phyloP scores from a whole-genome alignment of 2,797 vertebrate genomes.

The Tokudaia tokunoshimensis region DNA sequence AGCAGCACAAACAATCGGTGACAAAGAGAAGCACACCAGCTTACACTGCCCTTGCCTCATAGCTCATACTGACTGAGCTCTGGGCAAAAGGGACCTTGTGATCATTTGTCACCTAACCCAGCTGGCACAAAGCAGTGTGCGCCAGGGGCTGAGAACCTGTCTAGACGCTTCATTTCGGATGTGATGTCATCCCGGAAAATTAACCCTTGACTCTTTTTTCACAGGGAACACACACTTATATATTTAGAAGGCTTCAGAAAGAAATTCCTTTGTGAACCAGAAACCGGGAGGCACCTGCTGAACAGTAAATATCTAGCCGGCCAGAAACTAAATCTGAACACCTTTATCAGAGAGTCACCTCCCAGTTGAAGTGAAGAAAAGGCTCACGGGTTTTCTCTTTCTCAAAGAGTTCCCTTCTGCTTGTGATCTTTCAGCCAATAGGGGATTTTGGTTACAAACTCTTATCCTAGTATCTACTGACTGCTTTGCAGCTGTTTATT shows the following conservation, averaged over 20 bases:
- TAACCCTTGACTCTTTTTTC: constrained; percentile 64
- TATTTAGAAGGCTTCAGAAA: constrained; percentile 84
- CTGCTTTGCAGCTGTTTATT: constrained; percentile 88
- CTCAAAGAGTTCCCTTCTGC: constrained; percentile 86
- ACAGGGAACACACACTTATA: constrained; percentile 73
- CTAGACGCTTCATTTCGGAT: constrained; percentile 10
- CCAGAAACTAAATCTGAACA: constrained; percentile 88
- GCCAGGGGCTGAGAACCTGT: background rate
- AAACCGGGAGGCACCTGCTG: constrained; percentile 85
- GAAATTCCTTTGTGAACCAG: constrained; percentile 85
- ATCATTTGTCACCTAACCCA: background rate
- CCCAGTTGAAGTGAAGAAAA: constrained; percentile 87
- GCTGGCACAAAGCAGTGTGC: background rate
- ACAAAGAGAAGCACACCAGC: background rate
- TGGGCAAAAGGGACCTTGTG: background rate
- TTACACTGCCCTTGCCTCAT: background rate
- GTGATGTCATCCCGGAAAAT: constrained; percentile 36
- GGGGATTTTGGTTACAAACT: constrained; percentile 85
- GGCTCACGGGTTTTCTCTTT: constrained; percentile 87
- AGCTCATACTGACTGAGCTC: background rate
- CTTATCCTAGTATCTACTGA: constrained; percentile 87
- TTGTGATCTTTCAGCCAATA: constrained; percentile 87
- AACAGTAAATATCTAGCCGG: constrained; percentile 84
- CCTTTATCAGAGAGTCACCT: constrained; percentile 87
- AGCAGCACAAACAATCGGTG: background rate